Evolutionary conservation across 2,888 invertebrate genomes (phyloP), one percentile per base, ranked within the genome.

Genomic region (Nomada flava): DNA sequence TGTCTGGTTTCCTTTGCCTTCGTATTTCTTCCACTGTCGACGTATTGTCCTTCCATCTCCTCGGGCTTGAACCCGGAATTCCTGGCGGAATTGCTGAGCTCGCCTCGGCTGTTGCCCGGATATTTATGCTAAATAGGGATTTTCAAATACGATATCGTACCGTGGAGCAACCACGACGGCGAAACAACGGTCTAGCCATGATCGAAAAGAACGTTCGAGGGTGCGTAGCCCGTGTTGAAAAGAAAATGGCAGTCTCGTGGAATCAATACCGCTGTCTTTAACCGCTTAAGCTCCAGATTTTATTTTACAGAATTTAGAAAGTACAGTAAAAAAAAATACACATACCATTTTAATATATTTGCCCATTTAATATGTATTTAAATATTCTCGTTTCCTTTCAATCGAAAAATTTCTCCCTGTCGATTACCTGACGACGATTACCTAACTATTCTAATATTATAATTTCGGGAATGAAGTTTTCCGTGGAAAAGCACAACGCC

Each of bases 121-220:
- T 90, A 91, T 91, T 91, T 91, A 91, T 91, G 91, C 90, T 91
- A 91, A 91, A 91, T 87, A 90, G 89, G 88, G 88, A 91, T 91
- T 91, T 91, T 88, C 90, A 91, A 91, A 90, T 91, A 90, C 88
- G 91, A 89, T 89, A 91, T 90, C 83, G 84, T 79, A 62, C 64
- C 78, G 73, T 73, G 15, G 60, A 36, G 20, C 18, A 18, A 26
- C 42, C 55, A 18, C 2, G 42, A 23, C 15, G 62, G 9, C 11
- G 60, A 65, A 36, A 44, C 67, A 29, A 53, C 50, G 62, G 44
- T 20, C 44, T 53, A 13, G 75, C 50, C 64, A 52, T 42, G 44
- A n/a, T 52, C 64, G n/a, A 59, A 64, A 76, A 13, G 50, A 57
- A 42, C 26, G 29, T 7, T 26, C 57, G 26, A 13, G 29, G 57